Evolutionary conservation across 2,797 vertebrate species (phyloP).

Genomic region (Otus scops): DNA sequence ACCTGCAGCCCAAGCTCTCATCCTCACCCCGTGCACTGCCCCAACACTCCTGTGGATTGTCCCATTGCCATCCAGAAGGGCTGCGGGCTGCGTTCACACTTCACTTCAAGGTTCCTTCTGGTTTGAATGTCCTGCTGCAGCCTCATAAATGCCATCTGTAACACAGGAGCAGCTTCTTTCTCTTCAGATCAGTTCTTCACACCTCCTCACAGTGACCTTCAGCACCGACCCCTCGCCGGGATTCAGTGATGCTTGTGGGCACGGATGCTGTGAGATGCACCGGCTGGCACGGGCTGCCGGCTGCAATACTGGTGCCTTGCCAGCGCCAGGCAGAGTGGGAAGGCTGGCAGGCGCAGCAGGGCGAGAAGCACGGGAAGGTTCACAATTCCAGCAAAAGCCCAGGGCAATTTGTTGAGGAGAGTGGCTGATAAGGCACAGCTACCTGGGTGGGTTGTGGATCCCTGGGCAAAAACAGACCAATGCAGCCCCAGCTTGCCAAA

Average conservation of each 20-base stretch:
- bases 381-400: neutral
- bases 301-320: neutral
- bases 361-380: neutral
- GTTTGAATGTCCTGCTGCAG: neutral
- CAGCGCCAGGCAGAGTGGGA: neutral
- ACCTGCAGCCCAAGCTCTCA: neutral
- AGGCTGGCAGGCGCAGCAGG: neutral
- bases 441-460: neutral
- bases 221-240: neutral
- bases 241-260: neutral
- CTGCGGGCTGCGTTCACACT: neutral
- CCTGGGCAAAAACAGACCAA: neutral
- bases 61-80: neutral
- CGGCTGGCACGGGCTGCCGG: neutral
- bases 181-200: neutral
- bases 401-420: neutral
- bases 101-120: constrained; percentile 25
- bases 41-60: neutral
- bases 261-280: neutral
- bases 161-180: neutral
- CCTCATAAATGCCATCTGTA: constrained; percentile 6
- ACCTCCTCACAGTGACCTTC: neutral
- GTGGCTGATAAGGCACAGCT: neutral
- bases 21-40: neutral
- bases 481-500: neutral